Percentiles rank a stretch among this genome's conserved stretches.
Conservation (phyloP, 2,888 invertebrate genomes). For the Rhopalosiphum nymphaeae region DNA sequence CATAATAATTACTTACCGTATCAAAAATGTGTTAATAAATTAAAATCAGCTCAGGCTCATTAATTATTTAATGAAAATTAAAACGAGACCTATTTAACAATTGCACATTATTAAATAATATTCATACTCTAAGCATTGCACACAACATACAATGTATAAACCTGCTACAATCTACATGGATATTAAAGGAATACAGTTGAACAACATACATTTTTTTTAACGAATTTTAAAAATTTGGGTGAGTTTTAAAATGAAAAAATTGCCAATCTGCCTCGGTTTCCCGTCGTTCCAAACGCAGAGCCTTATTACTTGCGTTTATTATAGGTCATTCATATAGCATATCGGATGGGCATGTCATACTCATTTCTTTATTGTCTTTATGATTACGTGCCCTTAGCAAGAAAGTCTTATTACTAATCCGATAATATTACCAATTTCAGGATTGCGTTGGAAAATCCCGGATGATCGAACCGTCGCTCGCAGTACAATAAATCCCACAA, state of each 20-base stretch:
- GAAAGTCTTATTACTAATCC: background rate
- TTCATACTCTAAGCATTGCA: background rate
- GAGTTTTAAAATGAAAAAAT: background rate
- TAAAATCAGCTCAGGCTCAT: background rate
- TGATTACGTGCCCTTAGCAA: background rate
- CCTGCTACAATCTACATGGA: background rate
- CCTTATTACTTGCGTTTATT: background rate
- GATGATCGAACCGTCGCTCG: conserved; percentile 19
- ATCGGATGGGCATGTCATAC: background rate
- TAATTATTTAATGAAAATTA: background rate
- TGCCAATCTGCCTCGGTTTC: background rate
- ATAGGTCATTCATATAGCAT: background rate
- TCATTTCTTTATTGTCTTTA: background rate
- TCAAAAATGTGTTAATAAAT: background rate
- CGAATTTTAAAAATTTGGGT: background rate
- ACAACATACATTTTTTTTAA: background rate
- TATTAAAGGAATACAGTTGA: background rate
- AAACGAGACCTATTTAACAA: background rate
- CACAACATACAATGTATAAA: background rate
- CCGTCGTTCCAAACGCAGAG: background rate
- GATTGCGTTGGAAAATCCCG: conserved; percentile 42
- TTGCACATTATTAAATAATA: background rate
- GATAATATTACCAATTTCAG: conserved; percentile 35
- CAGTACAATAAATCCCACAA: background rate
- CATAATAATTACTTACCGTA: conserved; percentile 2